Base-by-base conservation (phyloP, 2,888 invertebrate genomes). In the Panopea generosa region DNA sequence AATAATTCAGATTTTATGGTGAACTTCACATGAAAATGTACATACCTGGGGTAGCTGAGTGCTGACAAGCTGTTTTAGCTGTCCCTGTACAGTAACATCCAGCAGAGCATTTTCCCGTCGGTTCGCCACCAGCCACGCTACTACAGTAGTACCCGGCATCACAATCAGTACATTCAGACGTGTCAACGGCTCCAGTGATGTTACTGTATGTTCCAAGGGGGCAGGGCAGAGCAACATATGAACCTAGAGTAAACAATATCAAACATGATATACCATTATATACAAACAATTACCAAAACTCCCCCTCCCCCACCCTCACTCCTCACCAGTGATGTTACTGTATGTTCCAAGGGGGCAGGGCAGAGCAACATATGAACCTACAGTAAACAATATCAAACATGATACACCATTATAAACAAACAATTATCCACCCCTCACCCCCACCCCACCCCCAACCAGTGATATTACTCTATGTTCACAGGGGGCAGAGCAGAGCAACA, bases 181-280 rank as follows among this genome's bases (percentile, higher is more conserved):
- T 84, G 78, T 90, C 89, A 14, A 89, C 86, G n/a, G 91, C 90
- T 14, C 91, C 91, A 0, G 90, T 85, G 16, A 85, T 87, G 68
- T 91, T 91, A 69, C 90, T 91, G 84, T 91, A 91, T 6, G 91
- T 91, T n/a, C 91, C 91, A 45, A 83, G 61, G 1, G 91, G 91
- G 74, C 91, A 91, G 0, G 89, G 88, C 9, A 73, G 81, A 2
- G 90, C 89, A 7, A 80, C 86, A 61, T 69, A 90, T 0, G 90
- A 89, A 14, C 91, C 91, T 90, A 77, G 6, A 57, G 72, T 14
- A 50, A 22, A 40, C 14, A 33, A n/a, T n/a, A n/a, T n/a, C n/a
- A n/a, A n/a, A n/a, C n/a, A n/a, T n/a, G n/a, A n/a, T n/a, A n/a
- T n/a, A n/a, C n/a, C n/a, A n/a, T n/a, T n/a, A n/a, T n/a, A n/a